Conservation (phyloP, 2,888 invertebrate genomes). For the Boloria selene region DNA sequence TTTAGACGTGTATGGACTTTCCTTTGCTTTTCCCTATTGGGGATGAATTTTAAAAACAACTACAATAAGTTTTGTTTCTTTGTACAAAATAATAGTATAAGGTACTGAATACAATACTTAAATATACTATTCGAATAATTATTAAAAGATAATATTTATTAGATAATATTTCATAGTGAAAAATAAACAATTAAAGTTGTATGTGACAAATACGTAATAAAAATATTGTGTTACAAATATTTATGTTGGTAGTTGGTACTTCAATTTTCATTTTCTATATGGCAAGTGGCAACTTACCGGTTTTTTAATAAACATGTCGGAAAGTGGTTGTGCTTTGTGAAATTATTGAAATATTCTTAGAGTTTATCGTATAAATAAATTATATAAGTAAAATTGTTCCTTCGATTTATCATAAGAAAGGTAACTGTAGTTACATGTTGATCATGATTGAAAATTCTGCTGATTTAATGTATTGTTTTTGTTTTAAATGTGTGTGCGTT, state of each 20-base stretch:
- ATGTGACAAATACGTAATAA: background rate
- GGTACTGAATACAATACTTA: no score
- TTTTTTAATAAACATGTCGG: constrained; percentile 67
- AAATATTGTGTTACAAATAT: background rate
- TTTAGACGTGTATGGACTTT: no score
- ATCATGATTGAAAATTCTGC: constrained; percentile 8
- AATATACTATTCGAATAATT: no score
- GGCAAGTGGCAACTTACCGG: constrained; percentile 52
- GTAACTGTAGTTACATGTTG: constrained; percentile 18
- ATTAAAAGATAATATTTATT: no score
- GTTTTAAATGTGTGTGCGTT: constrained; percentile 57
- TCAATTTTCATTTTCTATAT: constrained; percentile 21
- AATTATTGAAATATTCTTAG: constrained; percentile 47
- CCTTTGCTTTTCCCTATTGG: no score
- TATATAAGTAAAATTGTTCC: constrained; percentile 22
- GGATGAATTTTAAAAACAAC: no score
- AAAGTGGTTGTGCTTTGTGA: constrained; percentile 65
- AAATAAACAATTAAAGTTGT: no score
- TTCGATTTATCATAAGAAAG: constrained; percentile 26
- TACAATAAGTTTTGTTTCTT: no score
- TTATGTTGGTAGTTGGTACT: background rate
- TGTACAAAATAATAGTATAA: no score
- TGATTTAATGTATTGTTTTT: constrained; percentile 39
- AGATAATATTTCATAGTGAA: no score
- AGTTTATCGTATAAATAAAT: constrained; percentile 44